Evolutionary conservation across 2,797 vertebrate species (phyloP).

Genomic region (Geotrypetes seraphini): DNA sequence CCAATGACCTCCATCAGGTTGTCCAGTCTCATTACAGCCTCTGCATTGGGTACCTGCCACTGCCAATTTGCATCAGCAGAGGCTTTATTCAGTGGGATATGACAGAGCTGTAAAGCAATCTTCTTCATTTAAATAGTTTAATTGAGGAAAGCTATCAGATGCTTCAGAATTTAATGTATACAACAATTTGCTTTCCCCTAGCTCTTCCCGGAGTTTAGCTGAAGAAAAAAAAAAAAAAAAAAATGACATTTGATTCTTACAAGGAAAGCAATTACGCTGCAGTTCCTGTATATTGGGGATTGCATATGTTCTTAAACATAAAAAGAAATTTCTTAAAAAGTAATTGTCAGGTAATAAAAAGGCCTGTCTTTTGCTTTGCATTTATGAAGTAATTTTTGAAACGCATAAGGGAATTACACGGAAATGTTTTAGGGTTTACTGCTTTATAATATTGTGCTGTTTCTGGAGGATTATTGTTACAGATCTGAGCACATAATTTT

Average conservation of each 20-base stretch:
- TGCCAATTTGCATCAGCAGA: slow-evolving; percentile 83
- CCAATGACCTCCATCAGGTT: slow-evolving; percentile 79
- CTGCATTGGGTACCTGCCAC: slow-evolving; percentile 74
- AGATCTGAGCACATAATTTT: too few species aligned
- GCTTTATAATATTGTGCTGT: slow-evolving; percentile 52
- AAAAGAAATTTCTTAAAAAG: slow-evolving; percentile 75
- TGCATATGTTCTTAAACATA: slow-evolving; percentile 72
- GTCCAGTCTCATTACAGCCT: slow-evolving; percentile 65
- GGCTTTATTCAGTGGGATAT: slow-evolving; percentile 82
- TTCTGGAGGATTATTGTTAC: slow-evolving; percentile 55
- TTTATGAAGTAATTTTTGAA: slow-evolving; percentile 73
- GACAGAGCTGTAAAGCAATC: slow-evolving; percentile 92
- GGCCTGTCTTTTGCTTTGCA: slow-evolving; percentile 64
- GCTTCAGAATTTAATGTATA: slow-evolving; percentile 86
- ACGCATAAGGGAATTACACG: slow-evolving; percentile 68
- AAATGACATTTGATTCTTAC: slow-evolving; percentile 73
- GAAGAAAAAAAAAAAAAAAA: slow-evolving; percentile 72
- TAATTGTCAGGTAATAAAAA: slow-evolving; percentile 78
- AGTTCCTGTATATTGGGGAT: slow-evolving; percentile 50
- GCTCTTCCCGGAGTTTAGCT: slow-evolving; percentile 59
- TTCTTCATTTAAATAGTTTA: slow-evolving; percentile 91
- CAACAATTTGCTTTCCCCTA: slow-evolving; percentile 64
- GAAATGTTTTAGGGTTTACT: slow-evolving; percentile 61
- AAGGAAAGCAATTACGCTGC: slow-evolving; percentile 71
- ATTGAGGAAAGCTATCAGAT: slow-evolving; percentile 91